Conservation (phyloP, 30 jellyfish, hydroid and myxozoan species). For the Cassiopea andromeda region DNA sequence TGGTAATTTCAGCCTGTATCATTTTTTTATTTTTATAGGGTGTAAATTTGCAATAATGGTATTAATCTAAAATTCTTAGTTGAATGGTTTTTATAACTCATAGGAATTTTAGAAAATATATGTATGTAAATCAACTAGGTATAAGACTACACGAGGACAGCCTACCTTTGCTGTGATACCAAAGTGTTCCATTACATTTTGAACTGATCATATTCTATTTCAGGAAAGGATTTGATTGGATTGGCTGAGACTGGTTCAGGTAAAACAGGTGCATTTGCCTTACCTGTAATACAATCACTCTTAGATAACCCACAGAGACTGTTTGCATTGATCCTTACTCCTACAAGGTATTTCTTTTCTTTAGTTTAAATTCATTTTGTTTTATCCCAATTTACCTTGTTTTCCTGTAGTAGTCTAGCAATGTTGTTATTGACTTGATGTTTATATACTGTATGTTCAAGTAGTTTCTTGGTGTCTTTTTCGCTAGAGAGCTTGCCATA, state of each 20-base stretch:
- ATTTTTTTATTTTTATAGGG: no score
- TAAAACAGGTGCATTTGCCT: slow-evolving; percentile 99
- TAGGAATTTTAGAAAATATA: neutral
- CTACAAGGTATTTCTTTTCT: slow-evolving; percentile 91
- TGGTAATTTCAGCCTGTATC: no score
- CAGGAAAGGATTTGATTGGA: slow-evolving; percentile 97
- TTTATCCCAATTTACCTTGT: neutral
- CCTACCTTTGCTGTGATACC: neutral
- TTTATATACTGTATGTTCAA: neutral
- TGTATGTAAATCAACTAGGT: neutral
- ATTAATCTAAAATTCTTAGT: neutral
- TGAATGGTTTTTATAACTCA: neutral
- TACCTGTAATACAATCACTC: slow-evolving; percentile 91
- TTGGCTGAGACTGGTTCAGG: slow-evolving; percentile 99
- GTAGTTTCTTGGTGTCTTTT: neutral
- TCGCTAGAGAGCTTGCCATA: slow-evolving; percentile 90
- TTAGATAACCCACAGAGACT: slow-evolving; percentile 95
- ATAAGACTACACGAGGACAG: neutral
- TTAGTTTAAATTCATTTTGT: neutral
- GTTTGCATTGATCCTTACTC: slow-evolving; percentile 93
- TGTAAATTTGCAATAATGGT: no score
- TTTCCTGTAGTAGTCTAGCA: neutral
- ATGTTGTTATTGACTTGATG: neutral
- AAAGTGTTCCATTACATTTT: neutral
- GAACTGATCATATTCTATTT: neutral